Percentiles rank a stretch among this genome's conserved stretches.
These are phyloP conservation scores for Corythornis cristatus DNA, from an alignment of 2,113 vertebrate genomes.

Conservation along the genomic window DNA sequence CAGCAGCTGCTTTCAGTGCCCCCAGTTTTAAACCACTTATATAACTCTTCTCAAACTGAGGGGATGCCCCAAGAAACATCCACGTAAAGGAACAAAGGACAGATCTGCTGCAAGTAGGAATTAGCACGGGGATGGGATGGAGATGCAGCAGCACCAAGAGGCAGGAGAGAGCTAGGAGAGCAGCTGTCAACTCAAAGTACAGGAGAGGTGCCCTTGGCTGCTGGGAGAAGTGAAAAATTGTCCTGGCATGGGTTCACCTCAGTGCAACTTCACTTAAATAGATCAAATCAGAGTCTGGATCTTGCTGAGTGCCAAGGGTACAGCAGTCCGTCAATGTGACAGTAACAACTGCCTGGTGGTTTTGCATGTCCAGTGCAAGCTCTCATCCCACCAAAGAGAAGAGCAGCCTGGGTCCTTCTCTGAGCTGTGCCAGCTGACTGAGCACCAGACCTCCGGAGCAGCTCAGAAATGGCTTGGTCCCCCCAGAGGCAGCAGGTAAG, in stretches of 20 bases:
- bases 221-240: neutral
- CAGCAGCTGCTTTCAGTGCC: neutral
- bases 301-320: neutral
- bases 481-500: neutral
- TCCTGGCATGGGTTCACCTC: neutral
- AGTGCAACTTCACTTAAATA: neutral
- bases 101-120: neutral
- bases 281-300: neutral
- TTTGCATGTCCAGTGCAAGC: neutral
- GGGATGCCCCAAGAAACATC: neutral
- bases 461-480: neutral
- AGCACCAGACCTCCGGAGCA: neutral
- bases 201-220: neutral
- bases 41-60: neutral
- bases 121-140: neutral
- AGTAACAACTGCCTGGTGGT: neutral
- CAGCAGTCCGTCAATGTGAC: neutral
- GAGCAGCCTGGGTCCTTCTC: neutral
- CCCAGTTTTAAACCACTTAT: neutral
- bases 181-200: neutral
- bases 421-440: neutral
- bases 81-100: neutral
- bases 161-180: neutral
- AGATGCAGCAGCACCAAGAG: neutral
- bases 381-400: neutral